Base-by-base conservation (phyloP, 2,888 invertebrate species). In the Parnassius apollo region DNA sequence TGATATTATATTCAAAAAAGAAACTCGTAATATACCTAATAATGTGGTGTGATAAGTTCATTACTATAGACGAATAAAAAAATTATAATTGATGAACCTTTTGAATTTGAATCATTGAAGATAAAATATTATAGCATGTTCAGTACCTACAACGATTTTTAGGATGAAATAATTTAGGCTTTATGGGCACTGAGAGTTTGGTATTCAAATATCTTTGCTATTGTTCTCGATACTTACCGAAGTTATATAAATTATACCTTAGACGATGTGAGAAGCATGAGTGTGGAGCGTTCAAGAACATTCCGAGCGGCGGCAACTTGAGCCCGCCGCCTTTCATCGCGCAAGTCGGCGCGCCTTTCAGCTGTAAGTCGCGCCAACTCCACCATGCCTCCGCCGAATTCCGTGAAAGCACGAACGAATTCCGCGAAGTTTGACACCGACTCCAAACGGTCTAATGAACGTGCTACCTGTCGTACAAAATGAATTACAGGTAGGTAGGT, bases 301-400 rank as follows among this genome's bases (percentile, higher is more conserved):
- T 98, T 97, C 71, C 99, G 93, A 0, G 99, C 99, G 35, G 98
- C 98, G 10, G 97, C 96, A 94, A 99, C 98, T 93, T 99, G 99
- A 12, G 99, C 98, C 76, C 98, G 93, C 73, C 99, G 93, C 75
- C 98, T 93, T 85, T 99, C 99, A 86, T 98, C 98, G 75, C 97
- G 96, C 63, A 97, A 92, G 81, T 97, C 98, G 78, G 97, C 98
- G 76, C 96, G 93, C 67, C 94, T 86, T 77, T 95, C 95, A 48
- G 94, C 98, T 22, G 98, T 98, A 65, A 99, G 93, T 83, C 99
- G 97, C 35, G 99, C 99, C 72, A 99, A 91, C 84, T 99, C 99
- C 69, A 99, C 98, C 99, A 99, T 99, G 85, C 99, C 98, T 25
- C 96, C 96, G 50, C 99, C 99, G 85, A 99, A 99, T 85, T 98